These are phyloP conservation scores for Diprion similis DNA, from an alignment of 1,140 invertebrate genomes.

Conservation along the genomic window DNA sequence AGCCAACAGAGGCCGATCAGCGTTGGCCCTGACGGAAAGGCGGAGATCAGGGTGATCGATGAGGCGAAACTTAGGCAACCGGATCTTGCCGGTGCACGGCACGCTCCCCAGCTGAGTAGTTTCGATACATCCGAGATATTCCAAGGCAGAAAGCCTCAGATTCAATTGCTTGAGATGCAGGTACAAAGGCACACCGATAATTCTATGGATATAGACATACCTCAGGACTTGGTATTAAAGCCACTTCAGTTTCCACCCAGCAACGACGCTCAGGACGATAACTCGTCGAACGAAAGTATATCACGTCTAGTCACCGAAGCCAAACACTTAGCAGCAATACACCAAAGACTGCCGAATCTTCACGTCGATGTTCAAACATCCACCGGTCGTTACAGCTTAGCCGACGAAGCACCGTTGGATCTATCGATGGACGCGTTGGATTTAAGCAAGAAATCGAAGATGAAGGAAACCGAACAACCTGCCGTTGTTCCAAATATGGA, in stretches of 20 bases:
- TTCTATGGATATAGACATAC: constrained; percentile 25
- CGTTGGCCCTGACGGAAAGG: constrained; percentile 1
- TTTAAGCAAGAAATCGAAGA: constrained; percentile 78
- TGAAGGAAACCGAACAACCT: constrained; percentile 44
- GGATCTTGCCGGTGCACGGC: constrained; percentile 15
- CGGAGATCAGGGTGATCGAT: constrained; percentile 18
- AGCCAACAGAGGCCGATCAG: constrained; percentile 19
- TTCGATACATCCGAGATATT: constrained; percentile 30
- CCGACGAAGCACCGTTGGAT: constrained; percentile 74
- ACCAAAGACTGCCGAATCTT: constrained; percentile 57
- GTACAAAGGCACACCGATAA: constrained; percentile 18
- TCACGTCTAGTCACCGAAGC: constrained; percentile 56
- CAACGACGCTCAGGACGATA: constrained; percentile 45
- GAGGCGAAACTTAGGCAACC: constrained; percentile 20
- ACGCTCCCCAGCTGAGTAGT: constrained; percentile 21
- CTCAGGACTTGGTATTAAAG: constrained; percentile 27
- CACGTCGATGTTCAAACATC: constrained; percentile 47
- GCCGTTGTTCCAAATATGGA: constrained; percentile 17
- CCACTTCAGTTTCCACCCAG: constrained; percentile 21
- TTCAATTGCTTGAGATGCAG: constrained; percentile 27
- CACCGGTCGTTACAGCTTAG: neutral
- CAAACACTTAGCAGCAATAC: constrained; percentile 39
- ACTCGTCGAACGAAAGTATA: constrained; percentile 46
- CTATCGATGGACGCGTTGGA: constrained; percentile 85
- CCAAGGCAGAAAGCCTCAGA: constrained; percentile 20